These are phyloP conservation scores for Geococcyx californianus DNA, from an alignment of 2,113 vertebrate species.

Conservation along the genomic window DNA sequence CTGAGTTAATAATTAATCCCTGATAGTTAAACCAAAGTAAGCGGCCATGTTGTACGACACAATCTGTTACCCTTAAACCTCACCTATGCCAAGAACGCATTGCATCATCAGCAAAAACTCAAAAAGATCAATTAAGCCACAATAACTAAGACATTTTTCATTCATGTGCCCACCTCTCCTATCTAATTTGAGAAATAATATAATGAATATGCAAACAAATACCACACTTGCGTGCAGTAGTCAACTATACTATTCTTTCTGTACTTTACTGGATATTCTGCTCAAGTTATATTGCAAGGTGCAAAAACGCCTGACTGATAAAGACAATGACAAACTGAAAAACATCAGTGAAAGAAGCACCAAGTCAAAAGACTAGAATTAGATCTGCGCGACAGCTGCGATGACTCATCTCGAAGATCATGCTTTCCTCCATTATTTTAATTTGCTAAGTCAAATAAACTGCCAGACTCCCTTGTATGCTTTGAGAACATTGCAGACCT, in stretches of 20 bases:
- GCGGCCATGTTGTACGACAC: accelerated
- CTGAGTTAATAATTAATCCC: background rate
- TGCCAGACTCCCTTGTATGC: background rate
- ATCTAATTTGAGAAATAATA: background rate
- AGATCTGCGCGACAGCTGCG: conserved; percentile 21
- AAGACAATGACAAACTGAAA: background rate
- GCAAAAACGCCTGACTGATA: background rate
- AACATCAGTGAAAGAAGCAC: background rate
- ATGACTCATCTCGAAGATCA: conserved; percentile 23
- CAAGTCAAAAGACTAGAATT: background rate
- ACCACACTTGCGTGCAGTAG: background rate
- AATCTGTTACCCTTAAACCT: background rate
- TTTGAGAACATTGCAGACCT: background rate
- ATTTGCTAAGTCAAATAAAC: conserved; percentile 50
- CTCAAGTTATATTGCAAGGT: background rate
- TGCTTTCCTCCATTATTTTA: conserved; percentile 43
- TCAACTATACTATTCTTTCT: background rate
- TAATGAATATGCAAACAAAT: background rate
- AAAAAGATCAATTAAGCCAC: background rate
- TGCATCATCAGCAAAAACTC: background rate
- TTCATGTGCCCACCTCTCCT: background rate
- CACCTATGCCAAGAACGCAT: background rate
- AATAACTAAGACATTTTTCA: background rate
- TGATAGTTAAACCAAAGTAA: background rate
- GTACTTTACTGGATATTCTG: background rate